Evolutionary conservation across 2,888 invertebrate species (phyloP), one percentile per base, ranked within the genome.

Genomic region (Pristionchus arcanus): DNA sequence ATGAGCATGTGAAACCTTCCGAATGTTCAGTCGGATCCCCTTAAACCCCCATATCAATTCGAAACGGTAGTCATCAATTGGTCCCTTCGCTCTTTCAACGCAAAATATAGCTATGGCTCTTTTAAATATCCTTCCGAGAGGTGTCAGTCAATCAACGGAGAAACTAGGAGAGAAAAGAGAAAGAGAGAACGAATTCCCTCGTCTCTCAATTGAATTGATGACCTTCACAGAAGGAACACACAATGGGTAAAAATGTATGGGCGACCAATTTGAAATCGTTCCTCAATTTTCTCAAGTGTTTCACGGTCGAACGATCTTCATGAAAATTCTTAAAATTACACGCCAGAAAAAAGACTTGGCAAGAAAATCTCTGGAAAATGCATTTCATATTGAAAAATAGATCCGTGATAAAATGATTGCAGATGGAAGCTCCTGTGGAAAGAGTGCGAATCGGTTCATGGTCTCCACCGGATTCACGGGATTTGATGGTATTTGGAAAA

Each of bases 401-500:
- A 49, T 13, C 13, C 28, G 13, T 71, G 3, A 71, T 34, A 16
- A 0, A 16, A 2, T 31, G 15, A 71, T 28, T 87, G 21, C 87
- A 87, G 87, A 28, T 15, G 49, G 71, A n/a, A 19, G 28, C 53
- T 19, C 71, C 71, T 13, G 15, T 71, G 34, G 81, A 89, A 25
- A 53, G 77, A 5, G n/a, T 21, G 1, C n/a, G 28, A 25, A 89
- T 89, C 21, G 89, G 81, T 5, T 37, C 81, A 15, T 59, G 55
- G 63, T 37, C 42, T 59, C 91, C 93, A 16, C 85, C 89, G n/a
- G 86, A 90, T 7, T 91, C 91, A 0, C 87, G 93, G 53, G 93
- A 93, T 91, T 68, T 92, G 49, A 93, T 93, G 93, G 92, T 92
- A 19, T 90, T 92, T 86, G 92, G 92, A 16, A 92, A 92, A 66